Percentiles rank a stretch among this genome's conserved stretches.
These are phyloP conservation scores for Podilymbus podiceps DNA, from an alignment of 2,113 vertebrate genomes.

Conservation along the genomic window DNA sequence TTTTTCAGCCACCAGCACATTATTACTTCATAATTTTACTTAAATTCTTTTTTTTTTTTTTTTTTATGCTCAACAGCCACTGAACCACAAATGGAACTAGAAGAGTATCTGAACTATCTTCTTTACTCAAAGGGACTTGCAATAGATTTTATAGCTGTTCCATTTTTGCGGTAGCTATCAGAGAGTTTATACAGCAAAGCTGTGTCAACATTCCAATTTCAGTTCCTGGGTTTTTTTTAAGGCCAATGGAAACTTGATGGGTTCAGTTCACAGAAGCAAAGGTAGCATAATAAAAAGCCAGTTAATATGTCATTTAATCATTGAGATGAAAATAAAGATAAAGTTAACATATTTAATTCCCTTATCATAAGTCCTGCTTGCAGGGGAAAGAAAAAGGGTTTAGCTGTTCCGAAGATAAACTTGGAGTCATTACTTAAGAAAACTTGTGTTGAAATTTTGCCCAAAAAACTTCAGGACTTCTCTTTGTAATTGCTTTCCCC, in stretches of 20 bases:
- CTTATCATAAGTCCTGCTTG: conserved; percentile 12
- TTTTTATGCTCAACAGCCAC: not conserved
- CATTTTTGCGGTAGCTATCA: conserved; percentile 31
- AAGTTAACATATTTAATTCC: conserved; percentile 33
- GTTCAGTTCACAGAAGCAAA: conserved; percentile 45
- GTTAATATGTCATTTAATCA: conserved; percentile 37
- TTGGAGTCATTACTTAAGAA: conserved; percentile 35
- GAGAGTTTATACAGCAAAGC: conserved; percentile 53
- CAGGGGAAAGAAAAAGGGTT: not conserved
- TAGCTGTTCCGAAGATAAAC: conserved; percentile 33
- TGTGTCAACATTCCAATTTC: conserved; percentile 57
- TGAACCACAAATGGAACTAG: not conserved
- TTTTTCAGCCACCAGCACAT: not conserved
- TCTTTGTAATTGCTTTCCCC: conserved; percentile 16
- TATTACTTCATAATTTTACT: not conserved
- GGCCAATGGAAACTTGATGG: conserved; percentile 53
- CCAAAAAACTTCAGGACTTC: conserved; percentile 4
- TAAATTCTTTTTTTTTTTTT: not conserved
- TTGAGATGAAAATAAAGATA: conserved; percentile 39
- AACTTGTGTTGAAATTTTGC: conserved; percentile 42
- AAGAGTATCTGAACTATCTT: not conserved
- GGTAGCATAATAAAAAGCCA: conserved; percentile 42
- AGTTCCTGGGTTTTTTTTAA: conserved; percentile 31
- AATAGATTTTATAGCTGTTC: conserved; percentile 28
- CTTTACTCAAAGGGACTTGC: not conserved